A percentile compares a stretch with the other conserved stretches of the same genome.
Conservation (phyloP, 2,113 vertebrate genomes). For the Pseudopipra pipra region DNA sequence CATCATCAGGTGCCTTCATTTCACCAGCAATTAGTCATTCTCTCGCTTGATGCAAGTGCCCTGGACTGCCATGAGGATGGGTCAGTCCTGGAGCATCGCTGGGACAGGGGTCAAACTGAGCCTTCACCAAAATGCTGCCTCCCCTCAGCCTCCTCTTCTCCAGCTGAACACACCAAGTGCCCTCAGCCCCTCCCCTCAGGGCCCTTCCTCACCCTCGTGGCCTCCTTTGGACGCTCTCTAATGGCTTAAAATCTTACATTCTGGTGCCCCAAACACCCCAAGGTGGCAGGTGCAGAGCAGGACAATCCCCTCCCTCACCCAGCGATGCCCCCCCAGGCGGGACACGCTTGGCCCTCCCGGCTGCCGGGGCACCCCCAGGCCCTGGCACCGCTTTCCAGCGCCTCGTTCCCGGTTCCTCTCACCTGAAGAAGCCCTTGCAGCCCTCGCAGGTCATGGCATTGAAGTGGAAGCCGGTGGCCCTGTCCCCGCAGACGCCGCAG, state of each 20-base stretch:
- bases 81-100: background rate
- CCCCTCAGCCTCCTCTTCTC: background rate
- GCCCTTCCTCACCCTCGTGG: background rate
- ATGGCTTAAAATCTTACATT: background rate
- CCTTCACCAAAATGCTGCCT: background rate
- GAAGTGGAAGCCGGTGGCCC: slow-evolving; percentile 95
- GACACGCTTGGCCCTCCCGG: background rate
- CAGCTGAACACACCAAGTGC: background rate
- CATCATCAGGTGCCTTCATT: background rate
- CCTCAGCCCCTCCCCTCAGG: background rate
- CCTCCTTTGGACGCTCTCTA: background rate
- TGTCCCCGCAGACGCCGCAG: slow-evolving; percentile 95
- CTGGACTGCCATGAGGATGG: background rate
- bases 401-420: background rate
- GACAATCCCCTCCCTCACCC: background rate
- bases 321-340: background rate
- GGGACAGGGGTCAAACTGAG: background rate
- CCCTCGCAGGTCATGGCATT: slow-evolving; percentile 98
- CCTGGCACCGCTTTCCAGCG: background rate
- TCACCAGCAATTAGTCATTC: background rate
- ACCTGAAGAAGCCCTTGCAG: slow-evolving; percentile 99
- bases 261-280: background rate
- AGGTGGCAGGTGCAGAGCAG: background rate
- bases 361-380: background rate
- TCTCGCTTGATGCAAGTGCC: background rate